These are phyloP conservation scores for Hystrix cristata DNA, from an alignment of 2,113 vertebrate genomes.

Conservation along the genomic window DNA sequence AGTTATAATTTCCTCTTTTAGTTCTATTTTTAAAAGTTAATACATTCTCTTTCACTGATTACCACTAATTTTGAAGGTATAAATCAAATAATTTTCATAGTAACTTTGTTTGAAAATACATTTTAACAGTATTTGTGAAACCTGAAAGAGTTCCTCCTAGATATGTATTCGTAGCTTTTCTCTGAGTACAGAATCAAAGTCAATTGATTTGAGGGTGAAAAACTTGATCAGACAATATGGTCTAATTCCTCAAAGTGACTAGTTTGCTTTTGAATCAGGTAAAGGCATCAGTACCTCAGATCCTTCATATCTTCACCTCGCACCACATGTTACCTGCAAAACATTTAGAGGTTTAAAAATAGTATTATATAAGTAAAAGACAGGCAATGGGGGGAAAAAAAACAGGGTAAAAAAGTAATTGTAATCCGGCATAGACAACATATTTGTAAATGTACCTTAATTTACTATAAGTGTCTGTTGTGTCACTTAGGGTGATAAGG, in stretches of 20 bases:
- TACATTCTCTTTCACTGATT: slow-evolving; percentile 28
- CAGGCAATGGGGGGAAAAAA: background rate
- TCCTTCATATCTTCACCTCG: background rate
- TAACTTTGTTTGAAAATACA: slow-evolving; percentile 56
- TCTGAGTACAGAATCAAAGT: background rate
- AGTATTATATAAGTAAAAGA: background rate
- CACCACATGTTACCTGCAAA: background rate
- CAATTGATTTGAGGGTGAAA: slow-evolving; percentile 11
- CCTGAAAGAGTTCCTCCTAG: background rate
- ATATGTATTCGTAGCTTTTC: background rate
- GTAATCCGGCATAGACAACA: background rate
- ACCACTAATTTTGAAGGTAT: background rate
- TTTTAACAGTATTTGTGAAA: slow-evolving; percentile 54
- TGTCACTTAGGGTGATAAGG: too few species aligned
- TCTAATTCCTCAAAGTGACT: background rate
- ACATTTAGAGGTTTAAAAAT: background rate
- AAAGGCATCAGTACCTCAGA: background rate
- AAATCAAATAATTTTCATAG: slow-evolving; percentile 27
- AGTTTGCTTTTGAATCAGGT: background rate
- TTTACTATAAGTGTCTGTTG: background rate
- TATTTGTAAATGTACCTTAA: background rate
- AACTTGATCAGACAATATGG: background rate
- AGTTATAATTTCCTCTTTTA: slow-evolving; percentile 49
- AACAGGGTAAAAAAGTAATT: background rate
- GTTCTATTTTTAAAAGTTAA: slow-evolving; percentile 54